A percentile compares a stretch with the other conserved stretches of the same genome.
Conservation (phyloP, 2,797 vertebrate species). For the Anas acuta region DNA sequence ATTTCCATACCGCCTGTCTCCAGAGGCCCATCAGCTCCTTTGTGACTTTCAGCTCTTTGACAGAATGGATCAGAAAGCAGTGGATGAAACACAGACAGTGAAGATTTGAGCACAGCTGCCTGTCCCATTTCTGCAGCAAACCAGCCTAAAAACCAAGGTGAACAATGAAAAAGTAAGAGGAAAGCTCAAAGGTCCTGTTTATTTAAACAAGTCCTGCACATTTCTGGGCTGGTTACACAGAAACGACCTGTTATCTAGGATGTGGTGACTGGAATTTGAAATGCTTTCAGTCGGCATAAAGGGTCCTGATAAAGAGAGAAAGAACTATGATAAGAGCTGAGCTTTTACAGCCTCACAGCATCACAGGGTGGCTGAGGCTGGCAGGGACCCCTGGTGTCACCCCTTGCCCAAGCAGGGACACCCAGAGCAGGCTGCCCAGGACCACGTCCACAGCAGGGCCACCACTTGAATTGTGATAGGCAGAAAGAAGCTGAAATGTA, state of each 20-base stretch:
- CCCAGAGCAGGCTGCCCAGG: neutral
- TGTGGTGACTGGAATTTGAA: neutral
- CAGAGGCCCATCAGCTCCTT: neutral
- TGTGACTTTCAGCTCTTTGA: neutral
- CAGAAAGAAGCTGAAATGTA: neutral
- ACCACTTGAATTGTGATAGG: neutral
- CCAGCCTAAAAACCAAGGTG: neutral
- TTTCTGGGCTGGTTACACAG: neutral
- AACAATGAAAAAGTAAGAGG: neutral
- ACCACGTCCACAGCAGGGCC: neutral
- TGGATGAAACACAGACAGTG: neutral
- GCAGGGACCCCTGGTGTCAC: neutral
- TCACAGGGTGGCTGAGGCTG: neutral
- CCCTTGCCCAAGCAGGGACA: neutral
- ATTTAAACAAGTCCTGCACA: neutral
- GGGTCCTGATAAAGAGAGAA: neutral
- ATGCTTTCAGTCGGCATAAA: neutral
- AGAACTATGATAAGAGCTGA: neutral
- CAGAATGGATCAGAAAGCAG: neutral
- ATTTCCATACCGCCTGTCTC: neutral
- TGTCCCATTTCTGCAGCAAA: neutral
- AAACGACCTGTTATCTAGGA: neutral
- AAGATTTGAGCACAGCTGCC: neutral
- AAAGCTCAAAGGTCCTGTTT: neutral
- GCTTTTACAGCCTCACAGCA: neutral